Evolutionary conservation across 2,888 invertebrate species (phyloP).

Genomic region (Synanthedon tipuliformis): DNA sequence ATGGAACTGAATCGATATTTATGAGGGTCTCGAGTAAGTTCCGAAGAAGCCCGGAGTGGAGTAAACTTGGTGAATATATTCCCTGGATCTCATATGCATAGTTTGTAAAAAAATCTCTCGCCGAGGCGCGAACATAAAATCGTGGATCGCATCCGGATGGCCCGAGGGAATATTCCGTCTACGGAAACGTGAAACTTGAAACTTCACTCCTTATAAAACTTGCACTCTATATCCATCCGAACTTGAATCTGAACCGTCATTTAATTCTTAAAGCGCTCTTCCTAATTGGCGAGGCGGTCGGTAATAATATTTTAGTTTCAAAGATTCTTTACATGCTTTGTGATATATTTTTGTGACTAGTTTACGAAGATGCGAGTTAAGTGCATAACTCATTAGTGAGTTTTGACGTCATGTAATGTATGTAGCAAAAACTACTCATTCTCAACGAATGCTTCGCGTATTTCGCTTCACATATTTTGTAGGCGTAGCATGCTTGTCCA

Average conservation of each 20-base stretch:
- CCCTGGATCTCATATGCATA: slow-evolving; percentile 35
- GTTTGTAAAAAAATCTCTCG: slow-evolving; percentile 40
- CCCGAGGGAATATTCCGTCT: slow-evolving; percentile 8
- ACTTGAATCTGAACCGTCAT: background rate
- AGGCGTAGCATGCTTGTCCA: no score
- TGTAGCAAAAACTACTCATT: no score
- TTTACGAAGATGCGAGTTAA: no score
- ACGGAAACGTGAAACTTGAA: background rate
- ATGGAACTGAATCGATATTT: slow-evolving; percentile 22
- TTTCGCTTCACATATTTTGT: no score
- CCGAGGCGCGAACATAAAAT: slow-evolving; percentile 35
- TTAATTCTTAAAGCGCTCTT: background rate
- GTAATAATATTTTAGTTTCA: no score
- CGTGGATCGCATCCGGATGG: slow-evolving; percentile 32
- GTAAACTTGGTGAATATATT: slow-evolving; percentile 21
- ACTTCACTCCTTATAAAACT: slow-evolving; percentile 15
- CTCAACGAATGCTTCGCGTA: no score
- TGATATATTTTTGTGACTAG: no score
- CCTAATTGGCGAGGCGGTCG: background rate
- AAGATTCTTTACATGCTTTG: no score
- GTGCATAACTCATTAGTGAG: no score
- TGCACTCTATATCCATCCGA: slow-evolving; percentile 12
- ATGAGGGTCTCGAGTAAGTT: slow-evolving; percentile 23
- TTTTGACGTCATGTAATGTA: no score
- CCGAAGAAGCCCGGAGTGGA: slow-evolving; percentile 8